Base-by-base conservation (phyloP, 2,113 vertebrate species). In the Triplophysa siluroides region DNA sequence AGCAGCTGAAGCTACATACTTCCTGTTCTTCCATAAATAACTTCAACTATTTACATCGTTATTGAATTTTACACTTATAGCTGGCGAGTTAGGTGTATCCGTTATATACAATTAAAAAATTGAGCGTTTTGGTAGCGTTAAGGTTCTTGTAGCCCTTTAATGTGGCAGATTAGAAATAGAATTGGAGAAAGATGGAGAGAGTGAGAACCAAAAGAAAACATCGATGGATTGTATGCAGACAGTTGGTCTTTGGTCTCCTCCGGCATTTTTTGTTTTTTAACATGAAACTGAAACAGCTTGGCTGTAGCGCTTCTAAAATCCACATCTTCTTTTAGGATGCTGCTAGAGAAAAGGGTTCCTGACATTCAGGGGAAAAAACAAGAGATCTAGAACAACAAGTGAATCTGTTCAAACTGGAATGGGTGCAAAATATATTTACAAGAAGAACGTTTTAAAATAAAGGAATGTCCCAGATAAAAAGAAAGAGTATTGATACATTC, bases 241-340 rank as follows among this genome's bases (percentile, higher is more conserved):
- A 66, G 81, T 82, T 85, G 81, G 82, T 85, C 85, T 88, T 86
- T 88, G 87, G 87, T 88, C 85, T 85, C 82, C 84, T 84, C 83
- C 84, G 79, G 65, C 54, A 19, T 81, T 84, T 82, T 72, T 76
- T 66, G 81, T 19, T 65, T 16, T 56, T 54, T 29, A 38, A 47
- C 68, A 80, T 76, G 74, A 79, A 81, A 60, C 43, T 58, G 56
- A 63, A 78, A 82, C 78, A 38, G 62, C 45, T 81, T 78, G 54
- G 41, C 47, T 26, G 64, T 23, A 68, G 73, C 67, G 68, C 56
- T 69, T 66, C 50, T 7, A 38, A 80, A 67, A 76, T 76, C 66
- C 71, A 50, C 56, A 33, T 60, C 58, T 26, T 41, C 21, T 62
- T 62, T 71, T 29, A 38, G 9, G 54, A 41, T 61, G 33, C 56